Evolutionary conservation across 1,140 invertebrate species (phyloP), one percentile per base, ranked within the genome.

Genomic region (Aethina tumida): DNA sequence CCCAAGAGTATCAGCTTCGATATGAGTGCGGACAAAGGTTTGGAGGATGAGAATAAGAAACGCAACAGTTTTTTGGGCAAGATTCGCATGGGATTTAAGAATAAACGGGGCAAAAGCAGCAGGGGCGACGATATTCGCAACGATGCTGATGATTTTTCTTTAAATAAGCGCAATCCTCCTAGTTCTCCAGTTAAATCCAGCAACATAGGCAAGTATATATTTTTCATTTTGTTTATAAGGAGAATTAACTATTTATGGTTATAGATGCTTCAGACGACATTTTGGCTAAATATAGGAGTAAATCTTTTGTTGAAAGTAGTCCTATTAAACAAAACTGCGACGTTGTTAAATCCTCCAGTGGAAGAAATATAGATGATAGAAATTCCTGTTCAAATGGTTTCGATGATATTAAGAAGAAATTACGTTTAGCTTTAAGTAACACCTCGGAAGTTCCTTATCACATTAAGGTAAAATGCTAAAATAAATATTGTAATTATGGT

Each of bases 1-100:
- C 85, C 86, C 5, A 92, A 92, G 63, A 90, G 86, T 50, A 91
- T 92, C 45, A 90, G 84, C 54, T 92, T 91, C 55, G 87, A 92
- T 66, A 85, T 88, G 60, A 88, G 84, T 3, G 85, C 86, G 1
- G 84, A 91, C 53, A 79, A 86, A 42, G 75, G 78, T 3, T 21
- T 42, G 19, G 39, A 43, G 7, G 37, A 41, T 38, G 41, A 40
- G 10, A 34, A 35, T 1, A 16, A 10, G 30, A 73, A 71, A 39
- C 27, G 55, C 56, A 52, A 50, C 47, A 68, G 74, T 30, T 84
- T 76, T 52, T 85, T 79, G 57, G 74, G 72, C 25, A 82, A 72
- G 57, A 71, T 76, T 42, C 77, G 77, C 43, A 63, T 80, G 37
- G 77, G 79, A 2, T 72, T 85, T 34, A 73, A 75, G 58, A 76